Evolutionary conservation across 2,113 vertebrate species (phyloP).

Genomic region (Zapus hudsonius): DNA sequence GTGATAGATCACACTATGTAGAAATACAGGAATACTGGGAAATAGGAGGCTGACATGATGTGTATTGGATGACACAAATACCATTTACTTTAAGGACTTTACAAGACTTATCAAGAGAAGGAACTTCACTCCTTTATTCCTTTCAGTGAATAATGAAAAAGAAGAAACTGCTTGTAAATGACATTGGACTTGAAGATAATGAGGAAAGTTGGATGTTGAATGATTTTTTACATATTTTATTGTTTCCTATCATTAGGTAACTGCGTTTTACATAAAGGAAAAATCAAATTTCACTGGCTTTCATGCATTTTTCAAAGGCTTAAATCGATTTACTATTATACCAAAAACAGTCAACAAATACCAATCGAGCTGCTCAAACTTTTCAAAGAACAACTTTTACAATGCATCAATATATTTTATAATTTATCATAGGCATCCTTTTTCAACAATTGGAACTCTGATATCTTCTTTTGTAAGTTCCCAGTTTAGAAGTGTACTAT

Average conservation of each 20-base stretch:
- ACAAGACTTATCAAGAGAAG: no score
- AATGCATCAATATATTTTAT: not conserved
- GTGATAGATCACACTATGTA: rapidly evolving
- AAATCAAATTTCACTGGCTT: not conserved
- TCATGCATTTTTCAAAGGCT: not conserved
- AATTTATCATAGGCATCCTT: not conserved
- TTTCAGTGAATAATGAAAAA: not conserved
- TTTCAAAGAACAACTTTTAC: not conserved
- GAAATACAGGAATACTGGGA: rapidly evolving
- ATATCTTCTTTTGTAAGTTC: not conserved
- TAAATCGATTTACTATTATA: not conserved
- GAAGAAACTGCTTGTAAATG: not conserved
- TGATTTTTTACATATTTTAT: not conserved
- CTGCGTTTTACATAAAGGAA: not conserved
- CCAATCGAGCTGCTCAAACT: not conserved
- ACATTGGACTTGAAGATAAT: not conserved
- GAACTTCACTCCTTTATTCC: no score
- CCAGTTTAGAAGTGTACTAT: not conserved
- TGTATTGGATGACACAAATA: not conserved
- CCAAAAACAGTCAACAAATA: not conserved
- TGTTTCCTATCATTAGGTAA: not conserved
- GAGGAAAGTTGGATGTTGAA: not conserved
- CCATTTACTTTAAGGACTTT: not conserved
- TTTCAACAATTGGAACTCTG: not conserved
- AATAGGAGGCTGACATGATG: rapidly evolving